These are phyloP conservation scores for Hemaris fuciformis DNA, from an alignment of 2,888 invertebrate species.

Conservation along the genomic window DNA sequence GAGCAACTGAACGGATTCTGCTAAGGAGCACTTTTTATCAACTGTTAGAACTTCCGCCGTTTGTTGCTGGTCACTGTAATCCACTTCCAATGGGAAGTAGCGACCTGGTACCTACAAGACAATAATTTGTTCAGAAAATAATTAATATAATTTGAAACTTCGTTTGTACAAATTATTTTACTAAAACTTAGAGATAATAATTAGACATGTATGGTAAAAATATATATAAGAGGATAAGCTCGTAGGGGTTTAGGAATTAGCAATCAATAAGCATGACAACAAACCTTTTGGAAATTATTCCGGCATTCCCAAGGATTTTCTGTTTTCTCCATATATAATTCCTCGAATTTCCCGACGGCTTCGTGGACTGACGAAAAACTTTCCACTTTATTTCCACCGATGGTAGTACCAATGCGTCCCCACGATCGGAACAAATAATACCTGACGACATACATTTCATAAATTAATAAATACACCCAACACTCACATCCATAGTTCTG, in stretches of 20 bases:
- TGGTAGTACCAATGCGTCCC: conserved; percentile 98
- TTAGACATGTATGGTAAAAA: too few species aligned
- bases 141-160: too few species aligned
- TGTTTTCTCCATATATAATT: conserved; percentile 88
- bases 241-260: too few species aligned
- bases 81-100: conserved; percentile 94
- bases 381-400: conserved; percentile 88
- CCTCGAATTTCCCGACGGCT: conserved; percentile 84
- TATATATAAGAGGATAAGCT: too few species aligned
- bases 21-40: conserved; percentile 85
- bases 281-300: conserved; percentile 82
- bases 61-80: conserved; percentile 86
- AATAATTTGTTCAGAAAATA: too few species aligned
- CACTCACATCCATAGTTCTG: not conserved
- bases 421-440: conserved; percentile 94
- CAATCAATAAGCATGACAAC: not conserved
- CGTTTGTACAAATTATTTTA: not conserved
- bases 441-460: conserved; percentile 45
- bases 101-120: conserved; percentile 82
- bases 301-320: conserved; percentile 89
- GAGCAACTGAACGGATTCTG: conserved; percentile 89
- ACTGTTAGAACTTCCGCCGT: conserved; percentile 64
- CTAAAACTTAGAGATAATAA: too few species aligned
- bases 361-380: conserved; percentile 63
- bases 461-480: not conserved